Base-by-base conservation (phyloP, 2,113 vertebrate species). In the Martes martes region DNA sequence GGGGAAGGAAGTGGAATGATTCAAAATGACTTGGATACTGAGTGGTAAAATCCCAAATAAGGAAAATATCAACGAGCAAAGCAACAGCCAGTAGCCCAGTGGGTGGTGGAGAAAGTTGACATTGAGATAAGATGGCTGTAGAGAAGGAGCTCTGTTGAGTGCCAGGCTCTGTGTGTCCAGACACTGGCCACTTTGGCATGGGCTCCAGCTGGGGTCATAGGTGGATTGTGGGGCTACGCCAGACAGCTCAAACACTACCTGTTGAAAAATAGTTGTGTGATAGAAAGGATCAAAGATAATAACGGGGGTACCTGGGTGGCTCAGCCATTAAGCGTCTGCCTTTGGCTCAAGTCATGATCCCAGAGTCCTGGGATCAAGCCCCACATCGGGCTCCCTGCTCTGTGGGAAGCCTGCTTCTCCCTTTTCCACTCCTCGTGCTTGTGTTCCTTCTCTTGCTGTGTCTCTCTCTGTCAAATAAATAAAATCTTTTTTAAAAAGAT, bases 331-430 rank as follows among this genome's bases (percentile, higher is more conserved):
- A 59, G 57, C 57, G 0, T 24, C 57, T 59, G 57, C 57, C 23
- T 24, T 24, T 7, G 2, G 57, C 57, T 59, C 57, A 23, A 9
- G 57, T 24, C 57, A 24, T 7, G 21, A 59, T 59, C 21, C 21
- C 21, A 59, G 57, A 8, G 57, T 59, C 23, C 57, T 59, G 57
- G 57, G 57, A 10, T 59, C 21, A 0, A 59, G 57, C 57, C 57
- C 57, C 3, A 3, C 1, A 10, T 10, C 3, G 0, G 8, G 23
- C 21, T 24, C 21, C 21, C 57, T 59, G 57, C 57, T 59, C 21
- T 1, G 23, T 4, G 21, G 57, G 8, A 24, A 9, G 57, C 57
- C 57, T 59, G 57, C 8, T 59, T 59, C 57, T 24, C 23, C 57
- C 57, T 24, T 23, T 59, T 2, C 19, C 57, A 23, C 57, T 59